These are phyloP conservation scores for Pilophorus perplexus DNA, from an alignment of 2,888 invertebrate species.

Conservation along the genomic window DNA sequence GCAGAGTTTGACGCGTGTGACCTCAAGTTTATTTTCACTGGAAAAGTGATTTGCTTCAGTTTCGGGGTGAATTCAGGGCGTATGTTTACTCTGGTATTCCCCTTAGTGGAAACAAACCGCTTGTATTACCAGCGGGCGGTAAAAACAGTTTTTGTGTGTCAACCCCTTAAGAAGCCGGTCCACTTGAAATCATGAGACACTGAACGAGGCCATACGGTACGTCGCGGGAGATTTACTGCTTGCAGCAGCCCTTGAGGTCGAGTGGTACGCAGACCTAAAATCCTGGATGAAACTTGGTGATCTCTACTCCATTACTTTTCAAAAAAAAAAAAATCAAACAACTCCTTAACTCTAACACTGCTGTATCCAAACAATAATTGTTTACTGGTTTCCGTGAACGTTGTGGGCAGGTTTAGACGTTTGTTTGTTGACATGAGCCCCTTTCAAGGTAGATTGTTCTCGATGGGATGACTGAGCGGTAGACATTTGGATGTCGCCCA, in stretches of 20 bases:
- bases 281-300: too few relatives aligned
- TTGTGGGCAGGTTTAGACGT: neutral
- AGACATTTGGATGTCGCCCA: constrained; percentile 25
- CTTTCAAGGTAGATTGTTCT: neutral
- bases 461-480: constrained; percentile 8
- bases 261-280: too few relatives aligned
- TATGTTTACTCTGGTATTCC: constrained; percentile 1
- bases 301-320: too few relatives aligned
- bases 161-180: constrained; percentile 31
- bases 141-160: constrained; percentile 25
- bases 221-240: constrained; percentile 14
- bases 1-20: too few relatives aligned
- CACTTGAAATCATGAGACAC: constrained; percentile 27
- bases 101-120: neutral
- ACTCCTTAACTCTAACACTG: too few relatives aligned
- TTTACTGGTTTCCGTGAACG: neutral
- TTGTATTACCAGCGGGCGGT: constrained; percentile 7
- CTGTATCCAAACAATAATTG: too few relatives aligned
- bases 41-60: neutral
- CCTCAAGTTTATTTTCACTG: neutral
- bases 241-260: neutral
- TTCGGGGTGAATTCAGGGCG: neutral
- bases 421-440: constrained; percentile 7
- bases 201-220: constrained; percentile 9
- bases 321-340: too few relatives aligned